Conservation (phyloP, 2,888 invertebrate species). For the Caenorhabditis angaria region DNA sequence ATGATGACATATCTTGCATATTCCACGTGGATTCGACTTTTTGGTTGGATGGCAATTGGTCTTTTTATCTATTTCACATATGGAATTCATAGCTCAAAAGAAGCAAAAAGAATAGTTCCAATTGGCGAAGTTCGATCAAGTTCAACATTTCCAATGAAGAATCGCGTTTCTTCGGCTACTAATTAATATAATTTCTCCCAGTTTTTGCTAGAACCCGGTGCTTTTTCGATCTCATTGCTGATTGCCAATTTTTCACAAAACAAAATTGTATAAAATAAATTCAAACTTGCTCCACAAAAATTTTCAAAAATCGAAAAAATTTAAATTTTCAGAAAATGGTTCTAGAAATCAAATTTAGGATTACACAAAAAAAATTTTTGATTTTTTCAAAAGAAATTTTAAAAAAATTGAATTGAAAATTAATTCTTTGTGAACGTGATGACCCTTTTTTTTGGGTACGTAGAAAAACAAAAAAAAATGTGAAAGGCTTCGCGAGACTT, state of each 20-base stretch:
- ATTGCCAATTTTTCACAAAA: too few species aligned
- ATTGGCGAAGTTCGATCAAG: constrained; percentile 40
- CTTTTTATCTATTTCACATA: constrained; percentile 90
- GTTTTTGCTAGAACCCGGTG: neutral
- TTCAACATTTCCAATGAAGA: constrained; percentile 39
- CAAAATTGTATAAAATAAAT: constrained; percentile 3
- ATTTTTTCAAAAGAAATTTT: too few species aligned
- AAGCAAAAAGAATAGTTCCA: constrained; percentile 33
- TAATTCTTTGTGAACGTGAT: too few species aligned
- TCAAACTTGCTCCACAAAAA: too few species aligned
- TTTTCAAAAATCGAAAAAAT: too few species aligned
- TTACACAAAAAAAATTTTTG: too few species aligned
- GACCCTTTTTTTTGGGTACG: too few species aligned
- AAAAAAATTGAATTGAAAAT: too few species aligned
- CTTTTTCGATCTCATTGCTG: neutral
- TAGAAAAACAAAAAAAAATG: too few species aligned
- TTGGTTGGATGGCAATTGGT: constrained; percentile 89
- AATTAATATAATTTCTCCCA: neutral
- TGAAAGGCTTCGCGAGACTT: too few species aligned
- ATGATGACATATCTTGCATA: constrained; percentile 89
- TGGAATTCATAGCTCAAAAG: constrained; percentile 82
- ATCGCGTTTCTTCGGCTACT: constrained; percentile 25
- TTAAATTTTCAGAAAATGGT: too few species aligned
- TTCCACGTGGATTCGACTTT: constrained; percentile 87
- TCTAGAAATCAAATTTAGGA: too few species aligned